Evolutionary conservation across 2,888 invertebrate genomes (phyloP), one percentile per base, ranked within the genome.

Genomic region (Harpalus rufipes): DNA sequence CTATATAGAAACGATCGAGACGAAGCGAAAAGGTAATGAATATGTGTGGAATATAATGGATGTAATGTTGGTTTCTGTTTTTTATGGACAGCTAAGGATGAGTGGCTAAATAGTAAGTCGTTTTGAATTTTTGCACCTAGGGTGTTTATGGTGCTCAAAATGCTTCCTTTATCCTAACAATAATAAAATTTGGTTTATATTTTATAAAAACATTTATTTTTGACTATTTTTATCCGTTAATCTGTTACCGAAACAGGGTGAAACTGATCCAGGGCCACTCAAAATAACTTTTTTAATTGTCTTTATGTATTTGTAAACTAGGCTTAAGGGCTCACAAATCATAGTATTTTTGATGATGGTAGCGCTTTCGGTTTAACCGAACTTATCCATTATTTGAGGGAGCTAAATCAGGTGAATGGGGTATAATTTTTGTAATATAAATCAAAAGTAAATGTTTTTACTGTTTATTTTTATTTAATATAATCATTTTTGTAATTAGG

Each of bases 1-100:
- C 91, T 96, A 98, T 88, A 95, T 99, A 85, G 91, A 91, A 87
- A 90, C 89, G 14, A 95, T 99, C 85, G 91, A 91, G 87, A 90
- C 90, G 10, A 88, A 88, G 85, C 87, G 89, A 86, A 91, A 91
- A 89, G 90, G 91, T 91, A 86, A 85, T 72, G 12, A 5, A 7
- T 41, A 7, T 18, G 51, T 16, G 14, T 76, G 21, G 18, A 2
- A 78, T 79, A 74, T 12, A 63, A 32, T 41, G 39, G 44, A 76
- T 56, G 44, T 86, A 76, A 51, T 12, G 12, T 51, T 51, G 44
- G 44, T 51, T 12, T 51, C 78, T 32, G 78, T 83, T 86, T 82
- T 82, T 76, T 76, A 61, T 44, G 72, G 82, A 74, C 84, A 85
- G 85, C 85, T 25, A 85, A 83, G 85, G 85, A 86, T 81, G 84